Evolutionary conservation across 2,113 vertebrate species (phyloP), one percentile per base, ranked within the genome.

Genomic region (Percopsis transmontana): DNA sequence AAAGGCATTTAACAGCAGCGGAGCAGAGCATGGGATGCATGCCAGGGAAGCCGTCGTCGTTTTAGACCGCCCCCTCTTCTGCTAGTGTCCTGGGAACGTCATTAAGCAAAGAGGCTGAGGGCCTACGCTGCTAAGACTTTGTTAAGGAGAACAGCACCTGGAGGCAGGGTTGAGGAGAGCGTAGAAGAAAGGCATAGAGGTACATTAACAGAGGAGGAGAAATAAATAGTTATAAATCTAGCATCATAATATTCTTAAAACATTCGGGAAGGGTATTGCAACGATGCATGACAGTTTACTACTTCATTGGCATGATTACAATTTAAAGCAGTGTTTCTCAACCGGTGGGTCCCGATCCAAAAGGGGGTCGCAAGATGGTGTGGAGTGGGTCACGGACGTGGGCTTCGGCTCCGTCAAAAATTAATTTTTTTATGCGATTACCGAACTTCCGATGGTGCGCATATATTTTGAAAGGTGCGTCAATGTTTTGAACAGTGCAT

Each of bases 151-250:
- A 52, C 38, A 1, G 58, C 61, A 54, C 15, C 56, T 52, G 53
- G 66, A 33, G 8, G 8, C 2, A 47, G n/a, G 19, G 8, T 0
- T 19, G 21, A 57, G 27, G 41, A 11, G 39, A 15, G n/a, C 1
- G 1, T n/a, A 38, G 1, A 33, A 41, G 3, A 3, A 0, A 41
- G 24, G 50, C 45, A 23, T 19, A 38, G 13, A 38, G 44, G 15
- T 21, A 63, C 53, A 69, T 64, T 38, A 55, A 70, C 54, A 70
- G 11, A 57, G 7, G 20, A 24, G n/a, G 15, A 61, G n/a, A 4
- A 47, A 16, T 2, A 16, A 16, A 47, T 16, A 47, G 45, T 20
- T n/a, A n/a, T n/a, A n/a, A 41, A 41, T 41, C 40, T 7, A 12
- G 12, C 5, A 41, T 12, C 5, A 12, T 7, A 41, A 41, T 12